Evolutionary conservation across 2,113 vertebrate species (phyloP), one percentile per base, ranked within the genome.

Genomic region (Beaufortia kweichowensis): DNA sequence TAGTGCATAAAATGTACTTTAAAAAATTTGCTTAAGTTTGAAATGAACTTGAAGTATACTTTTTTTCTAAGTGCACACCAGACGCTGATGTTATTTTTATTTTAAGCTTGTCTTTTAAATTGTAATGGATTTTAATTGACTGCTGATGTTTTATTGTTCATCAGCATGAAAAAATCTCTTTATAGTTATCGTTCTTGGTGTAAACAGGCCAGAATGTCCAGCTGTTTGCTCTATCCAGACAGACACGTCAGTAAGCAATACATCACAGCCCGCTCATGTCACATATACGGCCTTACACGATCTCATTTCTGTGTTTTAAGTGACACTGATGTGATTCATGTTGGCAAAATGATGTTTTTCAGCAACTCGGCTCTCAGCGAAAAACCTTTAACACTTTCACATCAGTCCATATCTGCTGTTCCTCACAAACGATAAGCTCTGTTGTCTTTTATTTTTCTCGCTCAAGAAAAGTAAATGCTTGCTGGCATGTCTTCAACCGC

Each of bases 401-500:
- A 55, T 81, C 64, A 35, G 43, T 66, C 77, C 79, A 77, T 69
- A 46, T 72, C 77, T 72, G 60, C 33, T 69, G 78, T 79, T 75
- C 77, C 7, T 82, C 61, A 74, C 55, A 60, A 78, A 73, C 31
- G 46, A 72, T 65, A 61, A 73, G 67, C 68, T 73, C 67, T 68
- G 33, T 66, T 82, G 56, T 56, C 10, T 48, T 75, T 78, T 75
- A 29, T 70, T 82, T 57, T n/a, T 57, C 82, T 48, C 66, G 77
- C 63, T 61, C 31, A 55, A 41, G 33, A 71, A 39, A 81, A 73
- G 57, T 66, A 75, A 81, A 77, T 63, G 81, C 82, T 84, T 85
- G 84, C 79, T 53, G 77, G 85, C 85, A 88, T 88, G 86, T 79
- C 83, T 81, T 81, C 43, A 84, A 82, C 56, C 66, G 71, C 82